Conservation (phyloP, 64 coral and sea anemone genomes). For the Dendronephthya gigantea region DNA sequence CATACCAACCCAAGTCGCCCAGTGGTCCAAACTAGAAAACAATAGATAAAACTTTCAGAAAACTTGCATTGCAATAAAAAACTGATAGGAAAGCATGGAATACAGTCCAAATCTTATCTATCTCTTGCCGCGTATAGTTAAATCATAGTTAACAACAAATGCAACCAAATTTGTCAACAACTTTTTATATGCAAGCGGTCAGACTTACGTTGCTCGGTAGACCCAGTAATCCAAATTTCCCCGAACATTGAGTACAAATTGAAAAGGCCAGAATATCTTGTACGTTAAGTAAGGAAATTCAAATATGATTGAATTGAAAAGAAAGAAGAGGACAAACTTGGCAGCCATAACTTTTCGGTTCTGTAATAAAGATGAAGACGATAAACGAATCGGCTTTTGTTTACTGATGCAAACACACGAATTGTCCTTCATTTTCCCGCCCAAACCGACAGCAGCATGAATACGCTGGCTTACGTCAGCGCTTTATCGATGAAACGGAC, state of each 20-base stretch:
- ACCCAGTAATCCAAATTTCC: slow-evolving; percentile 90
- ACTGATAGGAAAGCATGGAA: too few species aligned
- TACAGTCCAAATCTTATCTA: too few species aligned
- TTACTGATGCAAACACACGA: too few species aligned
- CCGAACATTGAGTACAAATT: slow-evolving; percentile 74
- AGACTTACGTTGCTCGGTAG: slow-evolving; percentile 80
- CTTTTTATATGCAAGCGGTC: not conserved
- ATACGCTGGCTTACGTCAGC: too few species aligned
- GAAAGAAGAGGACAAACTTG: slow-evolving; percentile 70
- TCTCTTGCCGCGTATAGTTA: too few species aligned
- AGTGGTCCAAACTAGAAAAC: slow-evolving; percentile 61
- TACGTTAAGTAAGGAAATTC: slow-evolving; percentile 74
- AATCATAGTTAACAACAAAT: too few species aligned
- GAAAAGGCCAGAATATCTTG: slow-evolving; percentile 95
- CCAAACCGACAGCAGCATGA: not conserved
- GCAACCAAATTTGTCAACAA: not conserved
- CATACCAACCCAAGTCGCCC: slow-evolving; percentile 87
- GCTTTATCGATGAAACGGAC: not conserved
- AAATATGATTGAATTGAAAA: slow-evolving; percentile 73
- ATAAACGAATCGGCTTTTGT: too few species aligned
- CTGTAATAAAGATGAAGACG: slow-evolving; percentile 40
- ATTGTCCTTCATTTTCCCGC: not conserved
- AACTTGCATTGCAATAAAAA: too few species aligned
- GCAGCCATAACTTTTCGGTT: slow-evolving; percentile 84
- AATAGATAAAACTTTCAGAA: not conserved